phyloP scores from a whole-genome alignment of 2,797 vertebrate genomes.

The Enteromius mattozi region DNA sequence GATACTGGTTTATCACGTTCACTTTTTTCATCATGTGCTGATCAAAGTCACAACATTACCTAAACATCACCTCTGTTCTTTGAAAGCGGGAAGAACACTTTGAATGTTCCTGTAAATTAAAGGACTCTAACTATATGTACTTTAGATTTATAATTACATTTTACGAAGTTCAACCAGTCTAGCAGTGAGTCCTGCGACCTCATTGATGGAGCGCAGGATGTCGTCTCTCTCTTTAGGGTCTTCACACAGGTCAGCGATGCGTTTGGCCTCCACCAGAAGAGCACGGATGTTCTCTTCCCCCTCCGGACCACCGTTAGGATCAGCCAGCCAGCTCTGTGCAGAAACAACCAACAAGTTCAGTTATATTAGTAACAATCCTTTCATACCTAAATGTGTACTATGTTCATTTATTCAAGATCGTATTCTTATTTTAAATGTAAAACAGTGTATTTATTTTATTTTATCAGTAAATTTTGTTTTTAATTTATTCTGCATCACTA shows the following conservation, averaged over 20 bases:
- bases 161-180: slow-evolving; percentile 89
- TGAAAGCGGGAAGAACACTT: slow-evolving; percentile 62
- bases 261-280: slow-evolving; percentile 90
- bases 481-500: neutral
- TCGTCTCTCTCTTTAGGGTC: slow-evolving; percentile 97
- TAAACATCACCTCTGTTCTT: slow-evolving; percentile 1
- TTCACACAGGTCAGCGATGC: slow-evolving; percentile 94
- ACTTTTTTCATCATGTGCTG: slow-evolving; percentile 15
- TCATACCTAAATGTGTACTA: neutral
- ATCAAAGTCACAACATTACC: neutral
- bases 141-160: slow-evolving; percentile 67
- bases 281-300: slow-evolving; percentile 94
- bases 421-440: neutral
- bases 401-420: neutral
- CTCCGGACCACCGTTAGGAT: slow-evolving; percentile 93
- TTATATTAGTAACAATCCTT: neutral
- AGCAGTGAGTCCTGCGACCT: slow-evolving; percentile 92
- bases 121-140: slow-evolving; percentile 65
- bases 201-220: slow-evolving; percentile 93
- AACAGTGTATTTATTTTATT: neutral
- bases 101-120: slow-evolving; percentile 59
- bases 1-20: slow-evolving; percentile 25
- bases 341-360: neutral
- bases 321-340: slow-evolving; percentile 92
- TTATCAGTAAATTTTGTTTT: neutral